A percentile compares a stretch with the other conserved stretches of the same genome.
These are phyloP conservation scores for Campylomormyrus tamandua DNA, from an alignment of 2,113 vertebrate species.

Conservation along the genomic window DNA sequence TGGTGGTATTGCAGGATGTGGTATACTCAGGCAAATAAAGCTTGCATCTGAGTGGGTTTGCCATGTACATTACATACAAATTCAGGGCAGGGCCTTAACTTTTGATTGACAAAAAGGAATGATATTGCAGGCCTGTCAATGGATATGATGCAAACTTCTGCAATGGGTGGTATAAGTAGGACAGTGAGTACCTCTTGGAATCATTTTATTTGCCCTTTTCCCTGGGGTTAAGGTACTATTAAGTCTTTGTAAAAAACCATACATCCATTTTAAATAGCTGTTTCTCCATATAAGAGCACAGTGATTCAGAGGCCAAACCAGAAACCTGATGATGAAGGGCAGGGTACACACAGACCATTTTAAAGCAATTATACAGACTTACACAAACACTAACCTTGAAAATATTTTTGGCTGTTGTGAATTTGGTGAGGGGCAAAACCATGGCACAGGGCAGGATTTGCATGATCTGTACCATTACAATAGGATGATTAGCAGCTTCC, in stretches of 20 bases:
- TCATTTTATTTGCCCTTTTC: not conserved
- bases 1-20: not conserved
- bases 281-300: not conserved
- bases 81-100: not conserved
- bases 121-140: slow-evolving; percentile 2
- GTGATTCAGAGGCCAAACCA: not conserved
- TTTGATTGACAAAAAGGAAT: not conserved
- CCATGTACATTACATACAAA: not conserved
- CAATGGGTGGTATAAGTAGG: slow-evolving; percentile 7
- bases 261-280: not conserved
- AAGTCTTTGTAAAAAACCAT: not conserved
- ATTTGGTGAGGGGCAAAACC: not conserved
- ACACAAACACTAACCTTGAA: not conserved
- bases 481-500: not conserved
- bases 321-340: not conserved
- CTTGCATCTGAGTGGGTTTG: not conserved
- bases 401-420: not conserved
- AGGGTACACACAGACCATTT: not conserved
- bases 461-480: not conserved
- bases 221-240: slow-evolving; percentile 5
- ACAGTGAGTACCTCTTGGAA: not conserved
- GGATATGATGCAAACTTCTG: slow-evolving; percentile 14
- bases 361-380: not conserved
- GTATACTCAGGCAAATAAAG: not conserved
- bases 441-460: not conserved